Conservation (phyloP, 2,888 invertebrate genomes). For the Chaetoderma sp. region DNA sequence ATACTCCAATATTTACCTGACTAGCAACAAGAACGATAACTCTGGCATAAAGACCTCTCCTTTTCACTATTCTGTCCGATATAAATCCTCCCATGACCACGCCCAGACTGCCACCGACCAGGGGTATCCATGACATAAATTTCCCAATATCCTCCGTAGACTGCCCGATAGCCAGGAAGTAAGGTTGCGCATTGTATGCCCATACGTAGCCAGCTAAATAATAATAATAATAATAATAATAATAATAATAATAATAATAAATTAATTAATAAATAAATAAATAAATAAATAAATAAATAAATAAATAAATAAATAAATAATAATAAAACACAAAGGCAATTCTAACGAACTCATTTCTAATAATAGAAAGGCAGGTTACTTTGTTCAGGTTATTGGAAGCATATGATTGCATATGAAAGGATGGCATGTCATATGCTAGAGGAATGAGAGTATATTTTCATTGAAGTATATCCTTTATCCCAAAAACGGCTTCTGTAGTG, state of each 20-base stretch:
- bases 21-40: conserved; percentile 65
- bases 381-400: too few species aligned
- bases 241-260: neutral
- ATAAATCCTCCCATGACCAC: conserved; percentile 65
- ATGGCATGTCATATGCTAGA: too few species aligned
- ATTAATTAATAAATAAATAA: too few species aligned
- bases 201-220: conserved; percentile 68
- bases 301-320: neutral
- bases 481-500: too few species aligned
- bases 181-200: conserved; percentile 70
- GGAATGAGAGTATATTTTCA: too few species aligned
- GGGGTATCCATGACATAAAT: conserved; percentile 69
- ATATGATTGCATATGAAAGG: too few species aligned
- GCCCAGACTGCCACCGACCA: conserved; percentile 68
- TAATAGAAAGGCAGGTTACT: too few species aligned
- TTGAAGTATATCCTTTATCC: too few species aligned
- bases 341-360: neutral
- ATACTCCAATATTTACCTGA: conserved; percentile 49
- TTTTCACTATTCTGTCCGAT: conserved; percentile 62
- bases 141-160: conserved; percentile 61
- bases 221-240: neutral
- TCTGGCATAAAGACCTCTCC: conserved; percentile 64
- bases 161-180: conserved; percentile 63
- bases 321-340: neutral
- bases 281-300: neutral